Conservation (phyloP, 2,113 vertebrate species). For the Phrynocephalus versicolor region DNA sequence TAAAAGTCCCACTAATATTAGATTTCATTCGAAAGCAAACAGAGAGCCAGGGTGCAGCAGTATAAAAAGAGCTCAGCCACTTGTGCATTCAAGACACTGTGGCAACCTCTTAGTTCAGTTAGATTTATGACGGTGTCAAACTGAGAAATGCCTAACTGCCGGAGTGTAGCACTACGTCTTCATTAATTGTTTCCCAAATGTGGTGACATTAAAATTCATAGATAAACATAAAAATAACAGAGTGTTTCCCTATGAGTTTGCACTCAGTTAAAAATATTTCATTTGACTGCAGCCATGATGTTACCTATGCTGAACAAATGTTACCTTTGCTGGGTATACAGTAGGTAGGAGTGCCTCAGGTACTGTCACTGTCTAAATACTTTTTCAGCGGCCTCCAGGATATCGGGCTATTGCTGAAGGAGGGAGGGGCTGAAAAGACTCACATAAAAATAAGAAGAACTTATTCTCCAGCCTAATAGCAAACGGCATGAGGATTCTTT, state of each 20-base stretch:
- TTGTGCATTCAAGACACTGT: constrained; percentile 1
- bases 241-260: constrained; percentile 7
- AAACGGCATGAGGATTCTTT: too few species aligned
- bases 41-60: neutral
- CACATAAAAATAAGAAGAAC: neutral
- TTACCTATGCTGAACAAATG: neutral
- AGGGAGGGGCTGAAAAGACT: neutral
- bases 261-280: neutral
- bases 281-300: neutral
- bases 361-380: neutral
- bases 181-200: constrained; percentile 11
- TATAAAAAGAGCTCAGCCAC: neutral
- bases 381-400: neutral
- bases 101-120: neutral
- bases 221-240: neutral
- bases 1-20: neutral
- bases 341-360: neutral
- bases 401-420: neutral
- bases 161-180: neutral
- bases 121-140: constrained; percentile 17
- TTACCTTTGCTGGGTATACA: neutral
- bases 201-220: neutral
- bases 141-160: constrained; percentile 9
- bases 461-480: too few species aligned
- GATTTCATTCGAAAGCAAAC: constrained; percentile 4